Conservation (phyloP, 37 sponge, comb jelly and placozoan species). For the Halisarca cf. caerulea region DNA sequence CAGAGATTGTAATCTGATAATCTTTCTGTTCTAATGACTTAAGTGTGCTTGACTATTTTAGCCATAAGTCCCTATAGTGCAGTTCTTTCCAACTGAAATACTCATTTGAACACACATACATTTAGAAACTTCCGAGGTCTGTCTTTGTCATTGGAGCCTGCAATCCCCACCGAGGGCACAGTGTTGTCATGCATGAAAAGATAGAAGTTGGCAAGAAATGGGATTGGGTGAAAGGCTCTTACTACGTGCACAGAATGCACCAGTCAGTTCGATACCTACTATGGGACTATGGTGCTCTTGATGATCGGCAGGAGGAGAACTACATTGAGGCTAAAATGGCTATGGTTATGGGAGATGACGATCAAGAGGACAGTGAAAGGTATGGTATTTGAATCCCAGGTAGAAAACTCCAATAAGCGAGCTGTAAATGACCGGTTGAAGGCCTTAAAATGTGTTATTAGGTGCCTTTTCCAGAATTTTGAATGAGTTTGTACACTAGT, state of each 20-base stretch:
- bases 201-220: constrained; percentile 13
- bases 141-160: constrained; percentile 81
- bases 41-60: too few relatives aligned
- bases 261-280: constrained; percentile 79
- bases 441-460: too few relatives aligned
- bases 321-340: constrained; percentile 82
- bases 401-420: too few relatives aligned
- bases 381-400: too few relatives aligned
- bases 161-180: constrained; percentile 85
- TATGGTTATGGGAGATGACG: constrained; percentile 40
- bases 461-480: too few relatives aligned
- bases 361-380: neutral
- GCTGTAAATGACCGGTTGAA: too few relatives aligned
- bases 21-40: too few relatives aligned
- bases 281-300: constrained; percentile 92
- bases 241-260: constrained; percentile 83
- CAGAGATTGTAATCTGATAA: too few relatives aligned
- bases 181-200: constrained; percentile 51
- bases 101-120: too few relatives aligned
- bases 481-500: too few relatives aligned
- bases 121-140: constrained; percentile 65
- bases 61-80: too few relatives aligned
- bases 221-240: constrained; percentile 80
- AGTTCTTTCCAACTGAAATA: too few relatives aligned
- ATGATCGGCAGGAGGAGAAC: constrained; percentile 79